Base-by-base conservation (phyloP, 2,113 vertebrate species). In the Alligator mississippiensis region DNA sequence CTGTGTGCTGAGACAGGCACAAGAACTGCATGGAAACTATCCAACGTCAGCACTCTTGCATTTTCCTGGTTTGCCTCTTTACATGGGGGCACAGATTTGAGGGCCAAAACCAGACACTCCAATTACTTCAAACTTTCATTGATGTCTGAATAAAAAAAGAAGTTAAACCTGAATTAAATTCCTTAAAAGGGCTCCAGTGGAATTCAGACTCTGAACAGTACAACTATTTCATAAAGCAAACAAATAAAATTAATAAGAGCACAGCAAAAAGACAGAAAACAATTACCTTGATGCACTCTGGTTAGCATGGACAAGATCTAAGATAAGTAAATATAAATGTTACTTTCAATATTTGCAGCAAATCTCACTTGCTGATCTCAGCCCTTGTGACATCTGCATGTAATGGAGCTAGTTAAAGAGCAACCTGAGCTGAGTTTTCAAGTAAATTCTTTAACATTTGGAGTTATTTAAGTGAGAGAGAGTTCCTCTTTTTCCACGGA, bases 161-260 rank as follows among this genome's bases (percentile, higher is more conserved):
- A 18, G 77, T 21, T 80, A 22, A 58, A 88, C 81, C 3, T 80
- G 9, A 5, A 76, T 30, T 4, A 22, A 78, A 27, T 85, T 18
- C 38, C 24, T 84, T 74, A 13, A 93, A 83, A 1, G 4, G 77
- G 2, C 6, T 87, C 55, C 87, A 34, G 61, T 11, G 59, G n/a
- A 85, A 84, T 34, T 59, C 21, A 30, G 0, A 0, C 18, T 0
- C 0, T 59, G 11, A 92, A 38, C 3, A 87, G 30, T 22, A 85
- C 22, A 3, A 72, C 14, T 30, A 77, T 70, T 77, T 21, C 66
- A 85, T 22, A 82, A 2, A 1, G 47, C 30, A 79, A 72, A 1
- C 2, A 70, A 90, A 72, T 72, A 12, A 38, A 47, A 47, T 47
- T 47, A 27, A 34, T 3, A 89, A 83, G 79, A 80, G 18, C 5